Base-by-base conservation (phyloP, 53 echinoderm and acorn worm genomes). In the Apostichopus leukothele region DNA sequence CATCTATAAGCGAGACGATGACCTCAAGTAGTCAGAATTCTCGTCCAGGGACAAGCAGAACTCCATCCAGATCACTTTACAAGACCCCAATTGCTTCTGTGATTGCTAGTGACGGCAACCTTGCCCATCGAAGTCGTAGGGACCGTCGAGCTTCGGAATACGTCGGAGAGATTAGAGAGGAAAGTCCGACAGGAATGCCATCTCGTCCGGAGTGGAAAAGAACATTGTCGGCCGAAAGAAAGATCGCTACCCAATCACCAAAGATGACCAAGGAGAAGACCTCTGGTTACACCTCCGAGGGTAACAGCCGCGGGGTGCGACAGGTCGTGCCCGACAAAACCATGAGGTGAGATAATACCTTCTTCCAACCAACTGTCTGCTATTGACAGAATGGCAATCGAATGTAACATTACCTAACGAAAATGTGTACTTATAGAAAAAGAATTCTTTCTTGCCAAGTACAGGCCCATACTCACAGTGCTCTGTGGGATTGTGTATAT, bases 191-290 rank as follows among this genome's bases (percentile, higher is more conserved):
- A 7, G 87, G 87, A 16, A 93, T 93, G 93, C 93, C 93, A 20
- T 91, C 61, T 20, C 73, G 93, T 18, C 74, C 78, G 5, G 87
- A 89, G 11, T 91, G 93, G 93, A 93, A 87, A 76, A 79, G 89
- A 26, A 60, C 27, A 25, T 27, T 16, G 4, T 60, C 86, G 19
- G 78, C 78, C 22, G 91, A 91, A 25, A 27, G 76, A 60, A 86
- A 75, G 22, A 71, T 21, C 19, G 39, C 39, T 39, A 39, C 39
- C 0, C 39, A 39, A 39, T 39, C 77, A 14, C 77, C 51, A 23
- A 76, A 9, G 5, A 76, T 6, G 7, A 14, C 23, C 13, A 87
- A 39, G 9, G 39, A 57, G 59, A 76, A 18, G 57, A 55, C 74
- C 25, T 55, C 77, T 4, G 53, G 75, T 53, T 57, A 54, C 22